phyloP scores from a whole-genome alignment of 2,113 vertebrate genomes.

The Halichoeres trimaculatus region DNA sequence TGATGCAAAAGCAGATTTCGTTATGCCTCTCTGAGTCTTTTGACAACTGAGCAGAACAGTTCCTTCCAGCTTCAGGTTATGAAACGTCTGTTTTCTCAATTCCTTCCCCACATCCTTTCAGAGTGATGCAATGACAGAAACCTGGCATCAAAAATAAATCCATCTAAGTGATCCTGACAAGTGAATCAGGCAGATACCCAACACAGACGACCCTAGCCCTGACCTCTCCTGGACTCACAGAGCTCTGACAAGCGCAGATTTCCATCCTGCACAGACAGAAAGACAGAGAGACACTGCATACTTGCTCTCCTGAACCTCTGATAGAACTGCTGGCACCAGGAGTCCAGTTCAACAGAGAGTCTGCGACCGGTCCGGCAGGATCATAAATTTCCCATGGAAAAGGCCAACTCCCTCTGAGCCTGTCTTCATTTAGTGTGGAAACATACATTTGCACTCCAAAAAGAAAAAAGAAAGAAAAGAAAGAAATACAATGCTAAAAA shows the following conservation, averaged over 20 bases:
- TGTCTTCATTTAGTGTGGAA: too few species aligned
- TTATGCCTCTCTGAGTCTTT: too few species aligned
- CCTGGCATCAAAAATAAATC: constrained; percentile 13
- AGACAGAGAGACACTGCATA: not conserved
- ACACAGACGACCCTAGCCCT: constrained; percentile 41
- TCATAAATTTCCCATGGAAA: too few species aligned
- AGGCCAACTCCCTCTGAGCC: too few species aligned
- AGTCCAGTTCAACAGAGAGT: not conserved
- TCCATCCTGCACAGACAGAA: not conserved
- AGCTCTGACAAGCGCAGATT: constrained; percentile 24
- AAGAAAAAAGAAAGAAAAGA: too few species aligned
- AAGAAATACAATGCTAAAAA: too few species aligned
- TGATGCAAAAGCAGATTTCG: too few species aligned
- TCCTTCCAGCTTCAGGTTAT: not conserved
- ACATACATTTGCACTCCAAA: too few species aligned
- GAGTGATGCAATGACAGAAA: constrained; percentile 26
- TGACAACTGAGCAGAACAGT: not conserved
- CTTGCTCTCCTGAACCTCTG: not conserved
- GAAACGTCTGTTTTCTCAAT: not conserved
- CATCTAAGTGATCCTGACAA: constrained; percentile 12
- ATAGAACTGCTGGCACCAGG: not conserved
- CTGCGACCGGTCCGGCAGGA: too few species aligned
- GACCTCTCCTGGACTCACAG: constrained; percentile 12
- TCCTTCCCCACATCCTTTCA: not conserved
- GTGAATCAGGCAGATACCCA: constrained; percentile 52